Percentiles rank a stretch among this genome's conserved stretches.
Conservation (phyloP, 2,888 invertebrate genomes). For the Steinernema hermaphroditum region DNA sequence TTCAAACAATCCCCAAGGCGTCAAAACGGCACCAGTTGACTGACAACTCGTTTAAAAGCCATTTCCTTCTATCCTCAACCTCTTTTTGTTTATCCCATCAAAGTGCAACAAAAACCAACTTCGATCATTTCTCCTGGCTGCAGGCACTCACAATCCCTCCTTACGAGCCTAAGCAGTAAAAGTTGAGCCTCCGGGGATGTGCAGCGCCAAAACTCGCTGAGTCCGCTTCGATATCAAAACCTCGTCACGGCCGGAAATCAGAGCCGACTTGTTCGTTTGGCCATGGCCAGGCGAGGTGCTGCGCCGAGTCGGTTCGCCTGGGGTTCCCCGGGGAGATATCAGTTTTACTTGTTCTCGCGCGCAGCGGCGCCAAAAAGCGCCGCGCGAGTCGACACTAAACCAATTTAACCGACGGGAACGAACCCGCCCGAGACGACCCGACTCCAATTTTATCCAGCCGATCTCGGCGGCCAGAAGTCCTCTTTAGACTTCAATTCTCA, state of each 20-base stretch:
- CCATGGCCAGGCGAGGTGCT: neutral
- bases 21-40: too few species aligned
- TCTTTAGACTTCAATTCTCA: constrained; percentile 22
- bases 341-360: constrained; percentile 31
- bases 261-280: constrained; percentile 24
- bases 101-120: neutral
- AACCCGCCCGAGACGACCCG: constrained; percentile 30
- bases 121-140: too few species aligned
- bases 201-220: neutral
- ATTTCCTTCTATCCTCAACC: neutral
- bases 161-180: constrained; percentile 15
- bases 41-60: neutral
- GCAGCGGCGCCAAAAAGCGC: constrained; percentile 24
- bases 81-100: neutral
- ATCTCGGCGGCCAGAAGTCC: constrained; percentile 7
- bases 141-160: too few species aligned
- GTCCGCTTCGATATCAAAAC: constrained; percentile 15
- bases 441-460: constrained; percentile 28
- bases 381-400: constrained; percentile 31
- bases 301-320: neutral
- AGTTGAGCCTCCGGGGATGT: constrained; percentile 7
- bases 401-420: constrained; percentile 25
- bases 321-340: constrained; percentile 28
- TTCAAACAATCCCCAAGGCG: too few species aligned
- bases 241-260: constrained; percentile 31